Evolutionary conservation across 2,113 vertebrate genomes (phyloP).

Genomic region (Narcine bancroftii): DNA sequence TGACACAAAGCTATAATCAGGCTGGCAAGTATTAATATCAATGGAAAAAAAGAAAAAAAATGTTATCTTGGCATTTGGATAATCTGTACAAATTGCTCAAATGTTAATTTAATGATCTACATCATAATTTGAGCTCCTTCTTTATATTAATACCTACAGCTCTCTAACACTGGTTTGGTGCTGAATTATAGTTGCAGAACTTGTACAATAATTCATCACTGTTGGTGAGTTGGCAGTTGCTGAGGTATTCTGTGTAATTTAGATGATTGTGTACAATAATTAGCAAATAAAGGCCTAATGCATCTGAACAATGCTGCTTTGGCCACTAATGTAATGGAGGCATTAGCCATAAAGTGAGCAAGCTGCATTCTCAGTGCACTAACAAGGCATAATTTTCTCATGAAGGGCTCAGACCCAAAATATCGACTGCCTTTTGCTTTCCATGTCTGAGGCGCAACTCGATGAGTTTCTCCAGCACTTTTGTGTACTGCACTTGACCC

Average conservation of each 20-base stretch:
- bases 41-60: background rate
- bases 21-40: background rate
- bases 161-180: background rate
- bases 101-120: slow-evolving; percentile 10
- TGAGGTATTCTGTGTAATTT: background rate
- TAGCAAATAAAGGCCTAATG: background rate
- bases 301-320: background rate
- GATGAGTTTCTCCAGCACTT: too few relatives aligned
- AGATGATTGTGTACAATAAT: background rate
- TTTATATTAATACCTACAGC: background rate
- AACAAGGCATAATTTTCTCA: background rate
- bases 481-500: too few relatives aligned
- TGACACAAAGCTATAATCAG: background rate
- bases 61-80: background rate
- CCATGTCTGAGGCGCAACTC: too few relatives aligned
- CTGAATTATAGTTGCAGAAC: background rate
- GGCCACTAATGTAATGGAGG: background rate
- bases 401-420: too few relatives aligned
- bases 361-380: too few relatives aligned
- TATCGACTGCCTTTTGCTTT: too few relatives aligned
- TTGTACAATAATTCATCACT: background rate
- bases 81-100: background rate
- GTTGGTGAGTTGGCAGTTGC: background rate
- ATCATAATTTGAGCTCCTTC: background rate
- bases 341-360: background rate